A percentile compares a stretch with the other conserved stretches of the same genome.
These are phyloP conservation scores for Mastacembelus armatus DNA, from an alignment of 2,797 vertebrate species.

Conservation along the genomic window DNA sequence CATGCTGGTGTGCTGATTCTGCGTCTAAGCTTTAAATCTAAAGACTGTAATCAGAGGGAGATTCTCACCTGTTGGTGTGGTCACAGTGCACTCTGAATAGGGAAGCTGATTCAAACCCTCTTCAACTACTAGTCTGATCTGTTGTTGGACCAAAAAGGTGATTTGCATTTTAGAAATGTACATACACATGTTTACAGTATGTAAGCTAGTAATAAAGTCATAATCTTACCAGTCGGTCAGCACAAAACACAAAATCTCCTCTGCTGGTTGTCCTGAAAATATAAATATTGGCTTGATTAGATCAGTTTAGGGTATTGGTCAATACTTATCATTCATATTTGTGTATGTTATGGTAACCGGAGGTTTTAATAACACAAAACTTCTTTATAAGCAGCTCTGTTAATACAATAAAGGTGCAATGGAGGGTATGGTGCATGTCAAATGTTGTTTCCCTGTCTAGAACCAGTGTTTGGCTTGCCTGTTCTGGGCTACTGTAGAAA, in stretches of 20 bases:
- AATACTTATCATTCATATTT: too few relatives aligned
- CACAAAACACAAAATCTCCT: conserved; percentile 97
- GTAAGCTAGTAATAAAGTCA: background rate
- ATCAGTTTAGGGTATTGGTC: background rate
- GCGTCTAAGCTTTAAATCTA: conserved; percentile 6
- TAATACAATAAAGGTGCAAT: too few relatives aligned
- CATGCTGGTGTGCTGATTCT: background rate
- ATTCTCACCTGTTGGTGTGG: conserved; percentile 91
- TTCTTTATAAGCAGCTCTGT: too few relatives aligned
- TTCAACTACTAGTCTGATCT: conserved; percentile 97
- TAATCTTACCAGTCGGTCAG: conserved; percentile 92
- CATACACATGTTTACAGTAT: background rate
- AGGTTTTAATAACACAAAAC: too few relatives aligned
- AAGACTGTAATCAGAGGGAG: conserved; percentile 6
- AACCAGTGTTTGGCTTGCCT: too few relatives aligned
- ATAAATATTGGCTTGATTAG: conserved; percentile 26
- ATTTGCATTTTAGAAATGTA: background rate
- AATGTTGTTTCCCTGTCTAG: too few relatives aligned
- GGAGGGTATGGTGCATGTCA: too few relatives aligned
- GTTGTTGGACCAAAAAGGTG: conserved; percentile 31
- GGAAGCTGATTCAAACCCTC: conserved; percentile 95
- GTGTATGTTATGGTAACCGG: too few relatives aligned
- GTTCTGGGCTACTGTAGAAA: too few relatives aligned
- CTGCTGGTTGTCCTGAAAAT: conserved; percentile 90
- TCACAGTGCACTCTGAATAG: conserved; percentile 94